Evolutionary conservation across 1,140 invertebrate genomes (phyloP), one percentile per base, ranked within the genome.

Genomic region (Rhizoglyphus robini): DNA sequence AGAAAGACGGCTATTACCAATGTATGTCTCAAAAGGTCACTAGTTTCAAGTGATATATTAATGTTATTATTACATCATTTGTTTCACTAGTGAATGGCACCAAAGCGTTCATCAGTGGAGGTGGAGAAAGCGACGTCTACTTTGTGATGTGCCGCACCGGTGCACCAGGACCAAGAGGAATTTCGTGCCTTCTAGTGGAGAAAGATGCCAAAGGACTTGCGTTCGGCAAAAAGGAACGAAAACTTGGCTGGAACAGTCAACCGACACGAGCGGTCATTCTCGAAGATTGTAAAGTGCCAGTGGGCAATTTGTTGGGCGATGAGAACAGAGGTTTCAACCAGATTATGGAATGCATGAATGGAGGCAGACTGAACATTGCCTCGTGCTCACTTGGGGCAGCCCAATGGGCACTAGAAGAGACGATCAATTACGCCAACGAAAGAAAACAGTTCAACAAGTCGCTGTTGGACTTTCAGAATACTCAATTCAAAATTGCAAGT

Each of bases 1-100:
- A 85, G 71, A 84, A 92, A 67, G 90, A 89, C 25, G 81, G 82
- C 67, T 77, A 92, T 70, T 96, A 82, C 72, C 71, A 88, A 2
- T 75, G 63, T 64, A 51, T 20, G 41, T n/a, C n/a, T n/a, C n/a
- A n/a, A n/a, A n/a, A n/a, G n/a, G n/a, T n/a, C n/a, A n/a, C n/a
- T 25, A 27, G 2, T 47, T 57, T 46, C 23, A 2, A 23, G 2
- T 30, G 1, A 23, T 27, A 18, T 63, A 63, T 18, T 63, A 8
- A 57, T 46, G 20, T 23, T 3, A 46, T 63, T 63, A 47, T 63
- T 41, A 27, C 20, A n/a, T n/a, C n/a, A n/a, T n/a, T n/a, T n/a
- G n/a, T n/a, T 25, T n/a, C 47, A 29, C n/a, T 29, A 64, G 63
- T 90, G 29, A 88, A 88, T 71, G 87, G 87, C 18, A 84, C 85